Conservation (phyloP, 2,797 vertebrate genomes). For the Lutjanus argentimaculatus region DNA sequence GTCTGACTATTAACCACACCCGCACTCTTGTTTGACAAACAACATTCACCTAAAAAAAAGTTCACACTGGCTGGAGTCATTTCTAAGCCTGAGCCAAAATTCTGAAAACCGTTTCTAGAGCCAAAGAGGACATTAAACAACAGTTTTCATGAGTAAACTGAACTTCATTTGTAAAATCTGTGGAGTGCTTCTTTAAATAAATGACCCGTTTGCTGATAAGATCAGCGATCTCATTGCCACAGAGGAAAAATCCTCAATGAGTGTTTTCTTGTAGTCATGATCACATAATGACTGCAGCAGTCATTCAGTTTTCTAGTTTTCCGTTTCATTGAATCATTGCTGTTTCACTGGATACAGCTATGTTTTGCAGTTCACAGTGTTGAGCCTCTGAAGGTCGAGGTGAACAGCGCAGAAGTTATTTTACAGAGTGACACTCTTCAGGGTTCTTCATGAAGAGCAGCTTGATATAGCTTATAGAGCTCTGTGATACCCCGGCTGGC, state of each 20-base stretch:
- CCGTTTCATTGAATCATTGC: background rate
- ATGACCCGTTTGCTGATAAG: background rate
- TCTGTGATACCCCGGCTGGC: background rate
- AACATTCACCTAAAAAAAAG: no score
- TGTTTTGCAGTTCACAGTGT: background rate
- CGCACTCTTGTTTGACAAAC: no score
- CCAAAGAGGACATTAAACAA: no score
- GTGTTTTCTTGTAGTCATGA: background rate
- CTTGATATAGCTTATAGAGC: background rate
- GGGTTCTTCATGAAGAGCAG: background rate
- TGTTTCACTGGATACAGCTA: background rate
- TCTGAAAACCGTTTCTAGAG: no score
- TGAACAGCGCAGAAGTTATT: background rate
- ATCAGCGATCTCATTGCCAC: background rate
- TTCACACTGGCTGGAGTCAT: no score
- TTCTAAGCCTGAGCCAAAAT: no score
- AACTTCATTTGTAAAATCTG: background rate
- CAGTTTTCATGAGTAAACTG: background rate
- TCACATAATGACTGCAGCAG: background rate
- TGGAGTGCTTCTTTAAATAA: background rate
- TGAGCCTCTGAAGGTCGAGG: background rate
- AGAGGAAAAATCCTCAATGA: background rate
- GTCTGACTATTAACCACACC: no score
- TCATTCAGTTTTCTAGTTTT: background rate
- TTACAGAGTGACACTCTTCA: background rate